Percentiles rank a stretch among this genome's conserved stretches.
These are phyloP conservation scores for Geophilus truncorum DNA, from an alignment of 2,888 invertebrate genomes.

Conservation along the genomic window DNA sequence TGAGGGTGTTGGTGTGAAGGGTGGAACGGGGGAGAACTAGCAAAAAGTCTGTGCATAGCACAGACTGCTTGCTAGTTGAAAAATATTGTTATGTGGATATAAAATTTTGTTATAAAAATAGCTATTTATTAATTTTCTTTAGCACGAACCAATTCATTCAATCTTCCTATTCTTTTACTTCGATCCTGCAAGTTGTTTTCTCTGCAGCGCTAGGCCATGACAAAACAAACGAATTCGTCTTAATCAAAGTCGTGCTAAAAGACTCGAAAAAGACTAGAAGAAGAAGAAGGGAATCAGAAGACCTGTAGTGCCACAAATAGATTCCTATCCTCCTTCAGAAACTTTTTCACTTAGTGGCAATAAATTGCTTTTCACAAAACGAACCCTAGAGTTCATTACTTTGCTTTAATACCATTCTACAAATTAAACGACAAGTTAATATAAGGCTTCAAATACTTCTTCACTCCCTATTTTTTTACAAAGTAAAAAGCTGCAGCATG, in stretches of 20 bases:
- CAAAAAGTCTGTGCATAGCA: too few species aligned
- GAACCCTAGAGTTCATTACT: neutral
- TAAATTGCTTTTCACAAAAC: neutral
- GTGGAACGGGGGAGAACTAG: too few species aligned
- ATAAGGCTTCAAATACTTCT: neutral
- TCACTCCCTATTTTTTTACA: neutral
- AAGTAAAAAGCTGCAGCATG: neutral
- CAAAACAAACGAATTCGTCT: neutral
- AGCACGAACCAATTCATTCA: too few species aligned
- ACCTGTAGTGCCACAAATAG: neutral
- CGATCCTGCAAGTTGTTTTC: neutral
- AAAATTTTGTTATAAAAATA: too few species aligned
- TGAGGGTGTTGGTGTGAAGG: too few species aligned
- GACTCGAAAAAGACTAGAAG: neutral
- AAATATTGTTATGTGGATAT: too few species aligned
- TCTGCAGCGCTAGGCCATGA: neutral
- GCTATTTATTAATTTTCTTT: too few species aligned
- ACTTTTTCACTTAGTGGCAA: neutral
- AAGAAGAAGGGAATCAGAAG: neutral
- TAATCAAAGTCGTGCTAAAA: neutral
- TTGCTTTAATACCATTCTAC: neutral
- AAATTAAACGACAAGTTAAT: slow-evolving; percentile 1
- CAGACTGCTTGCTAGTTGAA: too few species aligned
- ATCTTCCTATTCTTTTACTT: too few species aligned
- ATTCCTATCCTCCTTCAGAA: neutral